phyloP scores from a whole-genome alignment of 1,140 invertebrate species.

The Drosophila parabipectinata region DNA sequence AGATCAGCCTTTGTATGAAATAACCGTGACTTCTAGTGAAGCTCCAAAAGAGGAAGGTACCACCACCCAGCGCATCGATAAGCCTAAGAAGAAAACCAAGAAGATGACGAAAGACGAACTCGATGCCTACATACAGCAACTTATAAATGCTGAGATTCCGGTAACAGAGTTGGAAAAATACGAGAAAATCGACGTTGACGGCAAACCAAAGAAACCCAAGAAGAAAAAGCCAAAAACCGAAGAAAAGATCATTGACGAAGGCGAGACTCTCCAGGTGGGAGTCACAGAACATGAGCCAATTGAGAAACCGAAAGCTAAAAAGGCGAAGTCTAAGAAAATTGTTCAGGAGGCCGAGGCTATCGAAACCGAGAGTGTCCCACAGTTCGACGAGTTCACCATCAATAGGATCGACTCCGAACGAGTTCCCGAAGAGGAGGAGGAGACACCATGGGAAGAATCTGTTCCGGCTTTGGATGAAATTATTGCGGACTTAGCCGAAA shows the following conservation, averaged over 20 bases:
- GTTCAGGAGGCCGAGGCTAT: constrained; percentile 1
- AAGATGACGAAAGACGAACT: constrained; percentile 77
- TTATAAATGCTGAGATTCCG: constrained; percentile 79
- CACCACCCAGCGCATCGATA: constrained; percentile 54
- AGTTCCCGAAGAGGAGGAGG: neutral
- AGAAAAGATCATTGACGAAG: constrained; percentile 36
- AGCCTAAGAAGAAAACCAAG: constrained; percentile 52
- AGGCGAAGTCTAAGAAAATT: constrained; percentile 35
- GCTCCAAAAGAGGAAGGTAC: constrained; percentile 17
- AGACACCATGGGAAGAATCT: constrained; percentile 7
- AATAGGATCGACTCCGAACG: constrained; percentile 43
- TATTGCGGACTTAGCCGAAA: constrained; percentile 31
- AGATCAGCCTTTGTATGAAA: constrained; percentile 79
- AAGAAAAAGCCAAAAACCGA: constrained; percentile 66
- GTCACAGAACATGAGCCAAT: constrained; percentile 59
- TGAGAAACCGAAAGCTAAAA: constrained; percentile 61
- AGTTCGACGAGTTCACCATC: constrained; percentile 52
- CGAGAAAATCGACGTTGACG: constrained; percentile 80
- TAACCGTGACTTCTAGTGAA: constrained; percentile 67
- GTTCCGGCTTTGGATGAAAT: neutral
- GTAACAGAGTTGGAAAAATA: constrained; percentile 82
- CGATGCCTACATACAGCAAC: constrained; percentile 76
- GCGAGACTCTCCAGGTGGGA: constrained; percentile 55
- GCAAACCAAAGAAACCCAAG: constrained; percentile 68
- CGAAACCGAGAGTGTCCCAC: constrained; percentile 19